Base-by-base conservation (phyloP, 2,113 vertebrate species). In the Buteo buteo region DNA sequence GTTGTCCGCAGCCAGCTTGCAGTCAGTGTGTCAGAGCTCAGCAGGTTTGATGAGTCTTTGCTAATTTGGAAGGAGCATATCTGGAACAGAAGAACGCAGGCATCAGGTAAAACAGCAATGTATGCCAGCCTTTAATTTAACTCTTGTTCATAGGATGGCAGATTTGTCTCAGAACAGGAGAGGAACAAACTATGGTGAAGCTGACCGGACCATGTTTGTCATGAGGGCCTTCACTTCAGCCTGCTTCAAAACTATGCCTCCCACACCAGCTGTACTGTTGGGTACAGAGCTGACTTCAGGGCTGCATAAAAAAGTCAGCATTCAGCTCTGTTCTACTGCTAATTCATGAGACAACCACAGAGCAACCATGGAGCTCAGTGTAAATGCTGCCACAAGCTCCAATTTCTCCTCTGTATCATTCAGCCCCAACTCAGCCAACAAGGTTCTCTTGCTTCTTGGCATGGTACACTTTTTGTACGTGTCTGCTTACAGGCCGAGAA, bases 401-500 rank as follows among this genome's bases (percentile, higher is more conserved):
- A 55, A 0, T 13, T 52, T 88, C 26, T 70, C 20, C 24, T 21
- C 21, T 70, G 17, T 44, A 31, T 36, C 7, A 45, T n/a, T 45
- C 1, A 2, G 18, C 4, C 7, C 9, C 10, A 52, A 21, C 19
- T 12, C 25, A 66, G 31, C 6, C 7, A 26, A 42, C 3, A 45
- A 58, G 6, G 6, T 69, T 65, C 42, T 79, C 11, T 34, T 81
- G 7, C 25, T 86, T 54, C 34, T 9, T 16, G 24, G 19, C 20
- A 15, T 3, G 6, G 47, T 26, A 49, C 11, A 4, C 21, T n/a
- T 38, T 42, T 74, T n/a, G 42, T 13, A 45, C 0, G 0, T 20
- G 8, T 54, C 36, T 2, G 2, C 34, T 67, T 7, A 2, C 0
- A 3, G 57, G 25, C 8, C 4, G 1, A 64, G 32, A 72, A 42